Percentiles rank a stretch among this genome's conserved stretches.
Conservation (phyloP, 2,888 invertebrate genomes). For the Epinotia nisella region DNA sequence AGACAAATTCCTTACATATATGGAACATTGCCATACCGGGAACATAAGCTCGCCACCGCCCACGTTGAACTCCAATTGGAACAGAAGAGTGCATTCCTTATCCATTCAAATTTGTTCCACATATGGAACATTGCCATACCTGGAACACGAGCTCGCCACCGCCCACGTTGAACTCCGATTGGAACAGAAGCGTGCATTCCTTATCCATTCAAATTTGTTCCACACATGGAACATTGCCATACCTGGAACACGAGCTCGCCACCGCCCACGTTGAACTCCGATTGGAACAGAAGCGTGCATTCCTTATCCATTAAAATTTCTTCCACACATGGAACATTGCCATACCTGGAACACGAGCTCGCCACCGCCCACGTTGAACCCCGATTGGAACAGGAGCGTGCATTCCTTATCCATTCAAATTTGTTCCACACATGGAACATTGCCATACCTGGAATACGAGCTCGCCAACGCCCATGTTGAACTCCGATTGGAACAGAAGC, state of each 20-base stretch:
- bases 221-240: constrained; percentile 22
- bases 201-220: constrained; percentile 92
- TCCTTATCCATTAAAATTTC: constrained; percentile 96
- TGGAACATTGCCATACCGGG: too few relatives aligned
- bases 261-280: constrained; percentile 95
- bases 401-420: constrained; percentile 96
- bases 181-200: constrained; percentile 96
- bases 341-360: constrained; percentile 91
- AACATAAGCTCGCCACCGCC: too few relatives aligned
- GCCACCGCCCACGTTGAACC: constrained; percentile 95
- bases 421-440: too few relatives aligned
- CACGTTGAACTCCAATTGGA: too few relatives aligned
- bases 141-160: constrained; percentile 94
- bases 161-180: constrained; percentile 96
- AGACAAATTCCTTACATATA: too few relatives aligned
- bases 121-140: constrained; percentile 64
- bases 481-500: not conserved
- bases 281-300: constrained; percentile 96
- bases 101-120: not conserved
- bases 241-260: constrained; percentile 94
- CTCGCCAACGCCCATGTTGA: not conserved
- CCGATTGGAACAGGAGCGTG: constrained; percentile 95
- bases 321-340: not conserved
- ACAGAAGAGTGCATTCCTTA: too few relatives aligned
- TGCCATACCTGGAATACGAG: too few relatives aligned